These are phyloP conservation scores for Brachionus sp. DNA, from an alignment of 1,140 invertebrate species.

Conservation along the genomic window DNA sequence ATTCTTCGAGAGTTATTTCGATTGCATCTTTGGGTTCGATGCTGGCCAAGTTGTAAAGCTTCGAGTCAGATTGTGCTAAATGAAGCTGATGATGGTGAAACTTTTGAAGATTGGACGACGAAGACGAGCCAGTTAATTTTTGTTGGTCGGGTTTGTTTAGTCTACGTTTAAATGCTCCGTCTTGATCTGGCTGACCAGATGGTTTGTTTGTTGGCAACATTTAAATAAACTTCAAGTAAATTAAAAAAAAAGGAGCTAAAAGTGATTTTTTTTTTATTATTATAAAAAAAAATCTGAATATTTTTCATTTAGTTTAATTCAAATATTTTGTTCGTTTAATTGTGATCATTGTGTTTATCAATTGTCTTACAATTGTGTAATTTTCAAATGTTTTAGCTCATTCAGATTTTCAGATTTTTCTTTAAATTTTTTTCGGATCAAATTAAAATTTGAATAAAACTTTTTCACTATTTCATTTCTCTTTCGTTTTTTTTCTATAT, in stretches of 20 bases:
- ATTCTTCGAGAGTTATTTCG: conserved; percentile 18
- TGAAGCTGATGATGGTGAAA: conserved; percentile 36
- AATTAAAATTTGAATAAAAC: too few relatives aligned
- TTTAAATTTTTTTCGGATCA: too few relatives aligned
- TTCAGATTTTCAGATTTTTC: neutral
- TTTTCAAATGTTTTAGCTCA: neutral
- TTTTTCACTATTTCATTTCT: too few relatives aligned
- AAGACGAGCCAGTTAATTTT: neutral
- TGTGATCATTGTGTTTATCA: neutral
- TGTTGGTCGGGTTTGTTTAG: neutral
- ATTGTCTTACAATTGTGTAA: neutral
- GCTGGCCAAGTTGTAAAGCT: neutral
- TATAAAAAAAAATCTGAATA: neutral
- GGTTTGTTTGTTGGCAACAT: neutral
- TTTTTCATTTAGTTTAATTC: neutral
- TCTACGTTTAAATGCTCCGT: neutral
- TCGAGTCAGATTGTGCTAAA: neutral
- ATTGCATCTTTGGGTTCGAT: conserved; percentile 22
- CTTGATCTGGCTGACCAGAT: neutral
- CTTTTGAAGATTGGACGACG: conserved; percentile 15
- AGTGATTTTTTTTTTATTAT: neutral
- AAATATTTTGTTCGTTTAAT: neutral
- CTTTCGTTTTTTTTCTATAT: too few relatives aligned
- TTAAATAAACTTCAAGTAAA: neutral
- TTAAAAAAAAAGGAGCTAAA: neutral